Base-by-base conservation (phyloP, 2,797 vertebrate genomes). In the Artibeus lituratus region DNA sequence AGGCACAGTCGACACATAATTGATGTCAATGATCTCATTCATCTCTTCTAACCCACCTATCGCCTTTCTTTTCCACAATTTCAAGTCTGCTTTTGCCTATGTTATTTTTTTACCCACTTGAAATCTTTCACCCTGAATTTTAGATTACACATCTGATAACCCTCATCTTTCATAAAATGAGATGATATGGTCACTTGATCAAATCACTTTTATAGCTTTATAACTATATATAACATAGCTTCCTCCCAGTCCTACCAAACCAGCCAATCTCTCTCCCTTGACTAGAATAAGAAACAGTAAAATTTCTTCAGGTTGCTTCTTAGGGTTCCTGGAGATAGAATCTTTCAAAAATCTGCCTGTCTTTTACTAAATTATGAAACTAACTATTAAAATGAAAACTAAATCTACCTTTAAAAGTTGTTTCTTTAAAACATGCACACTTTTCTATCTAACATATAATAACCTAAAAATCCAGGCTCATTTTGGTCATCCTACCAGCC, bases 51-150 rank as follows among this genome's bases (percentile, higher is more conserved):
- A 44, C 29, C 12, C 67, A 44, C 57, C 22, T 81, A 26, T 35
- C 62, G 47, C 62, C 15, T 87, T 85, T 70, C 44, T n/a, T 93
- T 59, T 67, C 42, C 55, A 24, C 55, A 24, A 76, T 74, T 88
- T 72, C 35, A 80, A 74, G 39, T 77, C 44, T 69, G 91, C 59
- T 42, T n/a, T 24, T 32, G 24, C 7, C 19, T 37, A 9, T 80
- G 22, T 81, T 85, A 73, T 47, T 42, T 73, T 90, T 90, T 81
- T 24, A 70, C 24, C 67, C 74, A 29, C 53, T 70, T 85, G 74
- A 35, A 91, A 93, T 76, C 51, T 83, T 49, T 87, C 42, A 65
- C 59, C 67, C 47, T 81, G 57, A 91, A 85, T 89, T 76, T 90
- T 57, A 62, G 93, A 57, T 22, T 49, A 81, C 18, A 88, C 26